These are phyloP conservation scores for Arnoldichthys spilopterus DNA, from an alignment of 2,797 vertebrate genomes.

Conservation along the genomic window DNA sequence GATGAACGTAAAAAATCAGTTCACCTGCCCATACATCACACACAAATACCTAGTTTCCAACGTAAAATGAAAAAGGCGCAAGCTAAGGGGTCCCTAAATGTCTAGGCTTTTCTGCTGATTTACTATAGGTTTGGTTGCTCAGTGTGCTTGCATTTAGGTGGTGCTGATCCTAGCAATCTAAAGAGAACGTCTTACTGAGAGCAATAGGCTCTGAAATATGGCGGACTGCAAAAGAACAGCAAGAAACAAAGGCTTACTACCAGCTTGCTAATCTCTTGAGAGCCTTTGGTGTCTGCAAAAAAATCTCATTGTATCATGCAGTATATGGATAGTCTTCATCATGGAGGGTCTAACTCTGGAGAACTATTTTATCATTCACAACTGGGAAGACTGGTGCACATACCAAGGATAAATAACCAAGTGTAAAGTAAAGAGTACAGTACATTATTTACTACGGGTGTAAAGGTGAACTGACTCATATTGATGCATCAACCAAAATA, in stretches of 20 bases:
- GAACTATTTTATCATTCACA: conserved; percentile 35
- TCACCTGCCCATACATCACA: no score
- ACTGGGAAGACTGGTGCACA: conserved; percentile 15
- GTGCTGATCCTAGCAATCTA: not conserved
- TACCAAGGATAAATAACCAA: conserved; percentile 35
- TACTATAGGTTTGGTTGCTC: no score
- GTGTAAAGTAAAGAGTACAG: conserved; percentile 1
- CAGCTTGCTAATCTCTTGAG: not conserved
- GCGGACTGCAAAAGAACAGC: not conserved
- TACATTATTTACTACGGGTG: not conserved
- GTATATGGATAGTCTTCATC: conserved; percentile 53
- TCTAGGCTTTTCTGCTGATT: no score
- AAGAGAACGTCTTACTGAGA: not conserved
- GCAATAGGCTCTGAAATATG: not conserved
- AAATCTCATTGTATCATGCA: conserved; percentile 24
- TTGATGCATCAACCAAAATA: no score
- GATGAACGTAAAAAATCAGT: no score
- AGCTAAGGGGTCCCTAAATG: no score
- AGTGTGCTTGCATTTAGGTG: not conserved
- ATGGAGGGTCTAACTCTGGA: conserved; percentile 52
- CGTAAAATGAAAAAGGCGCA: no score
- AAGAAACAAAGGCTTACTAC: not conserved
- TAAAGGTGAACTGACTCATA: no score
- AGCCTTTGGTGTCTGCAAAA: not conserved
- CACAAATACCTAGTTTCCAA: no score